Conservation (phyloP, 2,113 vertebrate genomes). For the Lophotis ruficrista region DNA sequence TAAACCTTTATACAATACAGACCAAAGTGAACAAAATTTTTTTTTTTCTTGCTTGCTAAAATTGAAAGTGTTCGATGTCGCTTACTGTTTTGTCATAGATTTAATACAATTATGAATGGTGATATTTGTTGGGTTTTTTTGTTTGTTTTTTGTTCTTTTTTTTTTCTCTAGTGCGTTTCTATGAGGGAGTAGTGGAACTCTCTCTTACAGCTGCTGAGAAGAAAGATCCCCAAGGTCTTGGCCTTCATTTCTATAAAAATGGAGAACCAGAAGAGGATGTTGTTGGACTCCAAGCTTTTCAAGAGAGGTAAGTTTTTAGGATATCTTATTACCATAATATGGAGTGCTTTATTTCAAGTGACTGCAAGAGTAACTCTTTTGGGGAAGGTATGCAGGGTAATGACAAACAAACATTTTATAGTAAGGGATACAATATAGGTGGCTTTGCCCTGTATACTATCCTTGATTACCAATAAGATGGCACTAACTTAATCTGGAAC, state of each 20-base stretch:
- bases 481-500: neutral
- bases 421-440: neutral
- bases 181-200: slow-evolving; percentile 94
- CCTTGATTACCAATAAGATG: neutral
- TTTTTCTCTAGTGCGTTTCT: slow-evolving; percentile 87
- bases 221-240: slow-evolving; percentile 94
- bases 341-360: neutral
- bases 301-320: slow-evolving; percentile 82
- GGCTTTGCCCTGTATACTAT: neutral
- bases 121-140: neutral
- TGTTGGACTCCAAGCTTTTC: slow-evolving; percentile 90
- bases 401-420: neutral
- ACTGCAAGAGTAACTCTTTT: neutral
- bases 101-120: neutral
- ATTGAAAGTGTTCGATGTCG: neutral
- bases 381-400: neutral
- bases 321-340: neutral
- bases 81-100: neutral
- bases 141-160: neutral
- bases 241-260: slow-evolving; percentile 96
- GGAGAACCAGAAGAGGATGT: slow-evolving; percentile 95
- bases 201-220: slow-evolving; percentile 93
- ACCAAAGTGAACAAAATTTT: neutral
- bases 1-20: neutral
- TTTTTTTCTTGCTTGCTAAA: neutral